Evolutionary conservation across 2,797 vertebrate genomes (phyloP), one percentile per base, ranked within the genome.

Genomic region (Pygocentrus nattereri): DNA sequence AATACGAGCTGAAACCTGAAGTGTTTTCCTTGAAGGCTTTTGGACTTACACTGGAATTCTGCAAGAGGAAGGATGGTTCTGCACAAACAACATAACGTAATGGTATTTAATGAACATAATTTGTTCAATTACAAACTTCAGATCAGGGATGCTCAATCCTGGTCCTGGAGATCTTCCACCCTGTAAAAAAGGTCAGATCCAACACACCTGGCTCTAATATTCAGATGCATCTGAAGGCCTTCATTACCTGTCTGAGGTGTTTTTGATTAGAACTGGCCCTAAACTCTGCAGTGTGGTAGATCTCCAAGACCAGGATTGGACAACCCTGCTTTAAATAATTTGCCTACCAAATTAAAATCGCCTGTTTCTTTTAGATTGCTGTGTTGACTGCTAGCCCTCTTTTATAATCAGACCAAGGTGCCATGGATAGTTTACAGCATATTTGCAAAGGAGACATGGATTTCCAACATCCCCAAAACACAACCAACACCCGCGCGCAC

Each of bases 371-470:
- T 91, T 90, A 86, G 88, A 91, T 90, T 82, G 82, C 44, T 70
- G 77, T 69, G 79, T 90, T 89, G 90, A 94, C 92, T 92, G 91
- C 92, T 94, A 92, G 88, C 93, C 93, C 92, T 93, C 92, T 94
- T 93, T 91, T 81, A 83, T 89, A n/a, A 90, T 90, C 89, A 90
- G 91, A 92, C 92, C 91, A 92, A 88, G 68, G 77, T 84, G 82
- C 86, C 86, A 77, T 85, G 90, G 85, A 87, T 61, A 50, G 84
- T 85, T 79, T 88, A 92, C 91, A 92, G 92, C 93, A 94, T 93
- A 93, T 94, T 94, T 93, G 89, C 90, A 86, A 93, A 93, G 93
- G 86, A 93, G 89, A 93, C 87, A 78, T 91, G 92, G 90, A 85
- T 89, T 89, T 88, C 77, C 74, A 68, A 79, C 72, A 84, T 67